Percentiles rank a stretch among this genome's conserved stretches.
Evolutionary conservation across 2,113 vertebrate genomes (phyloP).

Genomic region (Poecile atricapillus): DNA sequence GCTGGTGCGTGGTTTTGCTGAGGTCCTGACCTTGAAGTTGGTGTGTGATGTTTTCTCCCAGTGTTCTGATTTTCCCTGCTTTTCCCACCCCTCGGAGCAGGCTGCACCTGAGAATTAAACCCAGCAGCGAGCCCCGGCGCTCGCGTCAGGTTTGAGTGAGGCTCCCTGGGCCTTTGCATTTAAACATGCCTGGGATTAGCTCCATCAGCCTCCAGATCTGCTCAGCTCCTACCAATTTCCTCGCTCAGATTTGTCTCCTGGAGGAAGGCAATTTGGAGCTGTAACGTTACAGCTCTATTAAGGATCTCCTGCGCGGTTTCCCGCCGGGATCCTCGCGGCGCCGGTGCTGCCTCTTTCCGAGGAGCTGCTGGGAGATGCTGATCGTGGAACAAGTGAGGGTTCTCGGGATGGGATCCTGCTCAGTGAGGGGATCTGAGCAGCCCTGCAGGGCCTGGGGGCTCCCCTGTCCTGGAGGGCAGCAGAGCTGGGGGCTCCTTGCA

Average conservation of each 20-base stretch:
- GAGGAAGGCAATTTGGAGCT: conserved; percentile 4
- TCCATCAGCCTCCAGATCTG: background rate
- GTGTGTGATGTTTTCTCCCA: background rate
- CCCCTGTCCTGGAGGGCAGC: rapidly evolving
- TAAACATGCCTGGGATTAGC: conserved; percentile 35
- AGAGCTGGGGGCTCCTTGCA: background rate
- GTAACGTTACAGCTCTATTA: conserved; percentile 27
- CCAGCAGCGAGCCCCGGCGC: background rate
- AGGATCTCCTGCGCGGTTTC: background rate
- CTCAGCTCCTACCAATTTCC: background rate
- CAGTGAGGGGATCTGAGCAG: background rate
- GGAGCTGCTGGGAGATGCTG: background rate
- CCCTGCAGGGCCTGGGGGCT: background rate
- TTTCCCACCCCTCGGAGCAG: background rate
- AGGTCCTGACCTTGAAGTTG: background rate
- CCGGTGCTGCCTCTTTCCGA: background rate
- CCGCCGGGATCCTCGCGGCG: background rate
- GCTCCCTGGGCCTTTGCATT: conserved; percentile 18
- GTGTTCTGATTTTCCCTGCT: background rate
- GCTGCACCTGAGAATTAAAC: background rate
- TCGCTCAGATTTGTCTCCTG: conserved; percentile 9
- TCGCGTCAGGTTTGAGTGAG: background rate
- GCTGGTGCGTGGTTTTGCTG: background rate
- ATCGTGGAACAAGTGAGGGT: rapidly evolving
- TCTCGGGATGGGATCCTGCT: rapidly evolving